A percentile compares a stretch with the other conserved stretches of the same genome.
Conservation (phyloP, 2,797 vertebrate genomes). For the Sebastes taczanowskii region DNA sequence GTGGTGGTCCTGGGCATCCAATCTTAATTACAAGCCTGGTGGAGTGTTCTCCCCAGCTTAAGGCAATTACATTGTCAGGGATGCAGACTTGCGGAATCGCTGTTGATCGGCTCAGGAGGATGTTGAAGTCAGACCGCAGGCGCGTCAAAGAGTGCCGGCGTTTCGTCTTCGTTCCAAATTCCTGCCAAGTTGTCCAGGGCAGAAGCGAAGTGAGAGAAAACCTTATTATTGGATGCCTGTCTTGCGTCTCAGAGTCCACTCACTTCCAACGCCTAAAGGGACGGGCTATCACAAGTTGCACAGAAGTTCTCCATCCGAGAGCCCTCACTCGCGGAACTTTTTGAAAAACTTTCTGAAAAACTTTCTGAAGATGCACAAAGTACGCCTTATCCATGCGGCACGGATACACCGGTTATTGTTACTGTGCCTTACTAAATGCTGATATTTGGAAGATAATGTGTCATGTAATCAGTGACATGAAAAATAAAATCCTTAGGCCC, state of each 20-base stretch:
- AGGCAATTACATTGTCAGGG: slow-evolving; percentile 72
- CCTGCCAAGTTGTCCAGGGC: slow-evolving; percentile 72
- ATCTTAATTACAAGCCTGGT: slow-evolving; percentile 81
- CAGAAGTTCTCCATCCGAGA: slow-evolving; percentile 48
- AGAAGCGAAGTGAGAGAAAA: slow-evolving; percentile 37
- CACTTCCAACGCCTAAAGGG: slow-evolving; percentile 62
- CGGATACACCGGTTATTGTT: neutral
- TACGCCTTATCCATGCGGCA: neutral
- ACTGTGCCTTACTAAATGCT: neutral
- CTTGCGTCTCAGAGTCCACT: slow-evolving; percentile 52
- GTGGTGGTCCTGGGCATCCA: slow-evolving; percentile 72
- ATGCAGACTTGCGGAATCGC: slow-evolving; percentile 51
- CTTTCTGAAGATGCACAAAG: slow-evolving; percentile 3
- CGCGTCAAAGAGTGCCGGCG: slow-evolving; percentile 44
- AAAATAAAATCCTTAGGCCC: neutral
- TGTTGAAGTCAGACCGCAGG: slow-evolving; percentile 60
- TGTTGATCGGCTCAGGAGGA: slow-evolving; percentile 63
- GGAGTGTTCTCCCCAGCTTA: neutral
- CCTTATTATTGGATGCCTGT: slow-evolving; percentile 62
- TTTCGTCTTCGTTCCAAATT: slow-evolving; percentile 65
- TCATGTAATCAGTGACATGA: neutral
- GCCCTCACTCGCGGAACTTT: slow-evolving; percentile 47
- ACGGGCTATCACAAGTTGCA: slow-evolving; percentile 54
- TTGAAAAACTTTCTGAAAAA: slow-evolving; percentile 18
- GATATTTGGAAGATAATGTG: neutral